These are phyloP conservation scores for Microctonus brassicae DNA, from an alignment of 2,888 invertebrate genomes.

Conservation along the genomic window DNA sequence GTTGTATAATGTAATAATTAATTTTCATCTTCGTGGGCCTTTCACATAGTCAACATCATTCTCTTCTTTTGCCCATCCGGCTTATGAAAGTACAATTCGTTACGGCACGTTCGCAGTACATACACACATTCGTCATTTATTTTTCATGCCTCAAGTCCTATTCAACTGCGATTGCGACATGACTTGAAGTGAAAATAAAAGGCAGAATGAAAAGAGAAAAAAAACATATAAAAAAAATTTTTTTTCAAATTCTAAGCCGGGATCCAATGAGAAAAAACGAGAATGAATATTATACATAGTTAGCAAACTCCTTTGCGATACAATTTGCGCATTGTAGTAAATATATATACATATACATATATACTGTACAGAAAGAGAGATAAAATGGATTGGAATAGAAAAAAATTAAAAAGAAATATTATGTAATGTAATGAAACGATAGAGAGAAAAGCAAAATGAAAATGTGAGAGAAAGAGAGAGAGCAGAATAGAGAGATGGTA, in stretches of 20 bases:
- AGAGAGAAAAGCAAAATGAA: constrained; percentile 18
- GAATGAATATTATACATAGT: neutral
- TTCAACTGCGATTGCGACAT: constrained; percentile 7
- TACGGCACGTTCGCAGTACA: constrained; percentile 19
- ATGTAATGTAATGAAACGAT: neutral
- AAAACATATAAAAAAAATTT: constrained; percentile 6
- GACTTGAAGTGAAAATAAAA: neutral
- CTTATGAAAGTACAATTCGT: constrained; percentile 24
- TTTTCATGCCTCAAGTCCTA: constrained; percentile 9
- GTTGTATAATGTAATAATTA: constrained; percentile 49
- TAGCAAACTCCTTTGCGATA: constrained; percentile 29
- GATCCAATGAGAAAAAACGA: neutral
- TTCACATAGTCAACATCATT: constrained; percentile 13
- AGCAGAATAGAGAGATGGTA: constrained; percentile 51
- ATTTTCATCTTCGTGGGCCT: constrained; percentile 31
- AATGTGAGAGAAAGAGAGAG: neutral
- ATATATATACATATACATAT: constrained; percentile 37
- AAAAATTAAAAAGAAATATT: neutral
- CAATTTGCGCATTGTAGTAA: constrained; percentile 32
- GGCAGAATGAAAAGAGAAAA: constrained; percentile 17
- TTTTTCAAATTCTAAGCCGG: neutral
- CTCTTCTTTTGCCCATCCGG: constrained; percentile 18
- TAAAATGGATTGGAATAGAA: neutral
- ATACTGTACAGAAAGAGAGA: constrained; percentile 27
- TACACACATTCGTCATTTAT: constrained; percentile 26